Evolutionary conservation across 2,888 invertebrate species (phyloP), one percentile per base, ranked within the genome.

Genomic region (Heliconius charithonia): DNA sequence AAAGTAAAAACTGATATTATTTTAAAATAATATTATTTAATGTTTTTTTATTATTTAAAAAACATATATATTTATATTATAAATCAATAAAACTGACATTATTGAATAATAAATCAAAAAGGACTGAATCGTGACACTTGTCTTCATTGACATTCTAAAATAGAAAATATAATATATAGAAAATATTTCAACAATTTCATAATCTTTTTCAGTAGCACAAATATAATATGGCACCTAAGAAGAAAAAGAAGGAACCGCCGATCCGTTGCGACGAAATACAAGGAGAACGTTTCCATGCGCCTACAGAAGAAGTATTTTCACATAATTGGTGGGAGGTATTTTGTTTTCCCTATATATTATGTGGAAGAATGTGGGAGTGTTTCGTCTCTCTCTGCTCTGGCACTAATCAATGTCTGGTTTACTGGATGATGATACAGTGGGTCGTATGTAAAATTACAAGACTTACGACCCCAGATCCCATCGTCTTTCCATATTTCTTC

Each of bases 341-440:
- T 67, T 93, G 93, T 84, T 93, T 92, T 79, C 94, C 94, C 0
- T 93, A 92, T 62, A 89, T 91, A 78, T 66, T 94, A 16, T 89
- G 90, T 74, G 84, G 89, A 0, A 85, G 91, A 69, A 71, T 92
- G 37, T 93, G 91, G 90, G 90, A 91, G 19, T 91, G 89, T 78
- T 92, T 87, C 59, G 82, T 89, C 0, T 85, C 91, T 0, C 71
- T 93, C 32, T 93, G 91, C 75, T 85, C 91, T 0, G 92, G 93
- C 0, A 89, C 92, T 3, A 93, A 93, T 80, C 90, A 91, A 82
- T 93, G 91, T 70, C 85, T 94, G 0, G 84, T 93, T 0, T 92
- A 92, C 75, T 94, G 92, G 92, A 88, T 94, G 88, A 83, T 90
- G 78, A 88, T 93, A 72, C 93, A 94, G 80, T 94, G 93, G 92